Evolutionary conservation across 2,113 vertebrate genomes (phyloP), one percentile per base, ranked within the genome.

Genomic region (Clarias macrocephalus): DNA sequence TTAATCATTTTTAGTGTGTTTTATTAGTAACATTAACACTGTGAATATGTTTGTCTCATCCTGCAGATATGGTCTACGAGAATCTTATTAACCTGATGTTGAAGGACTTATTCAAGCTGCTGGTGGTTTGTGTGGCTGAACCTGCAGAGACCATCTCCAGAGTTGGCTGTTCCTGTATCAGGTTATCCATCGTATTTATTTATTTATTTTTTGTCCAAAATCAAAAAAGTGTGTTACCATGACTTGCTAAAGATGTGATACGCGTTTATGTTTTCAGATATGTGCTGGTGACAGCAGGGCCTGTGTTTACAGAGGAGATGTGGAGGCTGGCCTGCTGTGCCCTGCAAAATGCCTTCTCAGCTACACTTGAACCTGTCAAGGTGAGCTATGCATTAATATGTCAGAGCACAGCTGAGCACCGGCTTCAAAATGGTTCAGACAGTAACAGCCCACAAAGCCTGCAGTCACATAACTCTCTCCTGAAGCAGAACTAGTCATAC

Each of bases 91-190:
- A 99, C 93, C 91, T 96, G 88, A 98, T 99, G 98, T 88, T 99
- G 90, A 99, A 97, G 93, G 98, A 99, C 86, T 96, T 99, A 88
- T 99, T 99, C 75, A 97, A 97, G 91, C 92, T 99, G 59, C 94
- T 99, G 88, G 98, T 99, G 56, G 94, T 95, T 1, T 98, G 97
- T 86, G 97, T 99, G 88, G 97, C 98, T 63, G 98, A 99, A 85
- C 97, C 98, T 60, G 97, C 97, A 0, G 98, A 99, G 93, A 96
- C 96, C 91, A 98, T 99, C 95, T 99, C 98, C 92, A 96, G 98
- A 93, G 98, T 99, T 77, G 98, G 98, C 91, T 99, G 98, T 85
- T 99, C 98, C 91, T 99, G 98, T 90, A 99, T 99, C 91, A 96
- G 98, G 98, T 99, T 93, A 89, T 30, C 37, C 11, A 25, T 75